Evolutionary conservation across 2,888 invertebrate species (phyloP).

Genomic region (Actias luna): DNA sequence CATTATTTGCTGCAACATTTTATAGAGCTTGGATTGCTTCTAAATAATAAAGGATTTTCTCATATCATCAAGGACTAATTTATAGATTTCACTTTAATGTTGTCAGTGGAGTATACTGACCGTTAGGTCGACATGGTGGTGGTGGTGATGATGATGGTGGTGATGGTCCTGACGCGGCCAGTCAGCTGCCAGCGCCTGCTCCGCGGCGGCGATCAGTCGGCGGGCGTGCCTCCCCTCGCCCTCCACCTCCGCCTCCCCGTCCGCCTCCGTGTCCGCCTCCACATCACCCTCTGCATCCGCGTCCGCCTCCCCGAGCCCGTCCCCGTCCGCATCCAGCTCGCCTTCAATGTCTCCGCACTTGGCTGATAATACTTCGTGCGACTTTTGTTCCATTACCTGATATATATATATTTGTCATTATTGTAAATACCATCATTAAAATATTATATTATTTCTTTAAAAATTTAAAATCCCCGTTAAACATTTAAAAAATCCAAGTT

Average conservation of each 20-base stretch:
- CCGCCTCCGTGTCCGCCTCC: conserved; percentile 30
- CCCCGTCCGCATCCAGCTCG: conserved; percentile 31
- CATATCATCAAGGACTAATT: too few species aligned
- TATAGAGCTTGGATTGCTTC: too few species aligned
- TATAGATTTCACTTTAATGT: not conserved
- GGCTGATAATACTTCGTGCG: conserved; percentile 72
- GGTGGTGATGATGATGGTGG: conserved; percentile 46
- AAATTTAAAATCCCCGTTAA: too few species aligned
- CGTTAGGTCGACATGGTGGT: conserved; percentile 47
- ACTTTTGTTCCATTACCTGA: conserved; percentile 80
- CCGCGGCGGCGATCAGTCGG: conserved; percentile 67
- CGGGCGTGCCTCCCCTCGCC: conserved; percentile 65
- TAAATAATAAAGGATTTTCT: too few species aligned
- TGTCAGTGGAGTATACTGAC: conserved; percentile 26
- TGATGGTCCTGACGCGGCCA: conserved; percentile 55
- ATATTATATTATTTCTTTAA: too few species aligned
- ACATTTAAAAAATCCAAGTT: too few species aligned
- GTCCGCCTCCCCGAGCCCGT: conserved; percentile 29
- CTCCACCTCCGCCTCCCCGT: conserved; percentile 32
- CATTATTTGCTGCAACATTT: too few species aligned
- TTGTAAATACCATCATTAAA: too few species aligned
- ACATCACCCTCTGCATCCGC: conserved; percentile 30
- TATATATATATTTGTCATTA: not conserved
- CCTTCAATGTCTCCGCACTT: conserved; percentile 50
- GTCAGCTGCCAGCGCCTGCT: conserved; percentile 68